phyloP scores from a whole-genome alignment of 1,140 invertebrate genomes.

The Drosophila setifemur region DNA sequence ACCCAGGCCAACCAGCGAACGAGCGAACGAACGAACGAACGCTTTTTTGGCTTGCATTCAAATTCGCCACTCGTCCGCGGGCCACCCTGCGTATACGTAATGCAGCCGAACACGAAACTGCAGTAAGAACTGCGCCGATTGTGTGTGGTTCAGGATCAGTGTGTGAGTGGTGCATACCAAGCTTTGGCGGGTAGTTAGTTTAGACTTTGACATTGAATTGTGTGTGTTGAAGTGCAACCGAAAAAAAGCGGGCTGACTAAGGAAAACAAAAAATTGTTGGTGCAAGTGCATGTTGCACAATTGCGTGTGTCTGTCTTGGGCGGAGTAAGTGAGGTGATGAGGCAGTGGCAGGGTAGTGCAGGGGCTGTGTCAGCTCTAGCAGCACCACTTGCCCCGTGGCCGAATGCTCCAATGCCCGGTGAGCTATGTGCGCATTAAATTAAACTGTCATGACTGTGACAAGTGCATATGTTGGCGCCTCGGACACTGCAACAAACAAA shows the following conservation, averaged over 20 bases:
- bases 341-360: neutral
- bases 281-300: conserved; percentile 75
- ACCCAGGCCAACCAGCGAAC: too few relatives aligned
- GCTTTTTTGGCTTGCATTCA: conserved; percentile 73
- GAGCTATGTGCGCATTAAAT: conserved; percentile 80
- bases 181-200: conserved; percentile 37
- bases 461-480: conserved; percentile 80
- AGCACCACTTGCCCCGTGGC: conserved; percentile 26
- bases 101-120: conserved; percentile 52
- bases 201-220: conserved; percentile 78
- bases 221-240: conserved; percentile 37
- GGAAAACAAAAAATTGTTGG: conserved; percentile 26
- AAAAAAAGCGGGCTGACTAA: conserved; percentile 5
- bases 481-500: conserved; percentile 54
- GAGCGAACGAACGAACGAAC: neutral
- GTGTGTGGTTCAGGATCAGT: neutral
- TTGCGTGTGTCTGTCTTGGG: conserved; percentile 66
- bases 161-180: conserved; percentile 14
- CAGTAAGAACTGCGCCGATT: conserved; percentile 10
- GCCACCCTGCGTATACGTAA: conserved; percentile 66
- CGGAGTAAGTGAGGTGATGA: neutral
- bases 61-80: conserved; percentile 40
- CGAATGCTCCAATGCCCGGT: conserved; percentile 45
- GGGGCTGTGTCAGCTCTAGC: conserved; percentile 18
- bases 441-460: conserved; percentile 80